Evolutionary conservation across 1,140 invertebrate species (phyloP).

Genomic region (Homarus americanus): DNA sequence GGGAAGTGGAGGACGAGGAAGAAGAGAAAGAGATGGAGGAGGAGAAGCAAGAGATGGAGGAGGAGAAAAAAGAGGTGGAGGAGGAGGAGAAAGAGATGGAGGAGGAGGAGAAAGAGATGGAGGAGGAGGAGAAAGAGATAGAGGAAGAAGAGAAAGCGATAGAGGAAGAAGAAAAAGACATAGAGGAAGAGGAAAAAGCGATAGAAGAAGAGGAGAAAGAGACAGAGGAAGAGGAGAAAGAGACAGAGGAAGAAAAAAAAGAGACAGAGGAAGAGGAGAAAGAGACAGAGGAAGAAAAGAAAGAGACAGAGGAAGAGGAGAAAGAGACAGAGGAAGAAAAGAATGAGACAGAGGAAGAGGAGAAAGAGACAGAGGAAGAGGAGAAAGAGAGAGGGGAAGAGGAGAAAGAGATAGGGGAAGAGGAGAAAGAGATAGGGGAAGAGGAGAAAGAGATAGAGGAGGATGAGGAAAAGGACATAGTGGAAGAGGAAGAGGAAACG

Average conservation of each 20-base stretch:
- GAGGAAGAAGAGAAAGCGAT: background rate
- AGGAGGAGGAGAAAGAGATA: background rate
- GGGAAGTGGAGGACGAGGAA: conserved; percentile 39
- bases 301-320: background rate
- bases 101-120: background rate
- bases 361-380: background rate
- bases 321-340: background rate
- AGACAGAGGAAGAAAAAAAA: background rate
- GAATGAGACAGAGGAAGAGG: too few relatives aligned
- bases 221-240: background rate
- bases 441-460: background rate
- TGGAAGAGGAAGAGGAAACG: background rate
- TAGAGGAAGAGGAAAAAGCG: background rate
- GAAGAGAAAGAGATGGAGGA: conserved; percentile 6
- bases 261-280: background rate
- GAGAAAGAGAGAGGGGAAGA: background rate
- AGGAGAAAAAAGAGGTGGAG: background rate
- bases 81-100: background rate
- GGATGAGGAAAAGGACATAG: too few relatives aligned
- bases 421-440: background rate
- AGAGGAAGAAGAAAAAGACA: background rate
- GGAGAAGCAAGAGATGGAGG: background rate
- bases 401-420: background rate
- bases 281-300: background rate
- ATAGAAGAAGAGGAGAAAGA: background rate